Conservation (phyloP, 2,797 vertebrate genomes). For the Enteromius afrohamiltoni region DNA sequence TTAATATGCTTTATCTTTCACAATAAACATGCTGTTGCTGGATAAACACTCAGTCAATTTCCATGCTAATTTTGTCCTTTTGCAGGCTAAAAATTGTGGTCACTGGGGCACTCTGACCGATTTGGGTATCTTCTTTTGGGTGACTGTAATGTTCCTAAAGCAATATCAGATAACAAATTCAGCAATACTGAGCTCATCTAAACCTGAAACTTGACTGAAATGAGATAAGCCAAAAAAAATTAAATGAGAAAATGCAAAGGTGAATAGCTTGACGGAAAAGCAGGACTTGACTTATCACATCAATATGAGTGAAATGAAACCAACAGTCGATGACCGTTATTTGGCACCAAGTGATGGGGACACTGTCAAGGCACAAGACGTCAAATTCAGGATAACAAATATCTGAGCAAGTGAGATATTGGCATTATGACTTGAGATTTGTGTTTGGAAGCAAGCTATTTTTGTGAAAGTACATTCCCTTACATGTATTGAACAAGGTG, state of each 20-base stretch:
- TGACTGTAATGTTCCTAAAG: conserved; percentile 62
- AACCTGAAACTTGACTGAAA: conserved; percentile 66
- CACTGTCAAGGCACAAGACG: neutral
- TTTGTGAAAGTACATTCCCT: neutral
- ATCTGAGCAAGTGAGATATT: neutral
- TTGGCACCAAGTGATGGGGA: neutral
- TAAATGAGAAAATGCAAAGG: conserved; percentile 61
- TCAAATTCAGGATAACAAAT: neutral
- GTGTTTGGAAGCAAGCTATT: neutral
- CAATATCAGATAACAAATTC: conserved; percentile 49
- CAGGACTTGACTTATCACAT: conserved; percentile 45
- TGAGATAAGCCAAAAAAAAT: conserved; percentile 53
- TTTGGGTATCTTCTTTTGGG: conserved; percentile 55
- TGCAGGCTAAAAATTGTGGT: neutral
- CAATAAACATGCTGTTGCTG: neutral
- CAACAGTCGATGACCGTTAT: conserved; percentile 2
- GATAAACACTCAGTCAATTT: neutral
- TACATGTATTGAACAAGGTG: too few species aligned
- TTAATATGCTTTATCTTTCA: neutral
- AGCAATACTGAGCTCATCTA: conserved; percentile 40
- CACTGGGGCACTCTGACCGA: conserved; percentile 49
- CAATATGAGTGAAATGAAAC: conserved; percentile 29
- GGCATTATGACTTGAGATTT: neutral
- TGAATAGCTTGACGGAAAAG: conserved; percentile 54
- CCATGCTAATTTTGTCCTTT: conserved; percentile 27